Evolutionary conservation across 2,797 vertebrate species (phyloP), one percentile per base, ranked within the genome.

Genomic region (Sorex maritimensis): DNA sequence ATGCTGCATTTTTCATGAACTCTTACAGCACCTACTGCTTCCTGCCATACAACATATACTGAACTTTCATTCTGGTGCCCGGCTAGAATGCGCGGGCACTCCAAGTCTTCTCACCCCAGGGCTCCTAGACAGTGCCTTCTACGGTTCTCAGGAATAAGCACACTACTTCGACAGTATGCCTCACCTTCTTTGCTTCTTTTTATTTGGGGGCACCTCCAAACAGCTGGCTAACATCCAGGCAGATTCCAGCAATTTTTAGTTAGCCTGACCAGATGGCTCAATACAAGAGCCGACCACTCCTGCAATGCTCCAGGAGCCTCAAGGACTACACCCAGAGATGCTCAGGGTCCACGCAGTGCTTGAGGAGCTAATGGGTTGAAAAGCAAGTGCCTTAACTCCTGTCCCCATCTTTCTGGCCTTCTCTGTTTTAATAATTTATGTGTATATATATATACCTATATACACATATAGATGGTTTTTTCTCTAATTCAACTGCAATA

Each of bases 41-140:
- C 79, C 13, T 44, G 49, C 44, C 19, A 21, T 5, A 6, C 14
- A 26, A 15, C 26, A 0, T 0, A 9, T 5, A 2, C 1, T 13
- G 19, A 75, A 13, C 17, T 1, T 23, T 34, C 38, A 41, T 9
- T 15, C 21, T 61, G 0, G 2, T 82, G 21, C 38, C 11, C 4
- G 41, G 28, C 26, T 74, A 65, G 75, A 24, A 0, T 55, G 11
- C 14, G 12, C 89, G 13, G 9, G 2, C n/a, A 69, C 6, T 46
- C 9, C 34, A 58, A 30, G 23, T 34, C 19, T 44, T 19, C 49
- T 7, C 1, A 0, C 21, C 26, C n/a, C 0, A 26, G 4, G 5
- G 44, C n/a, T 73, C 14, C 68, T 6, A 4, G n/a, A 91, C 10
- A 13, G 26, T 63, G 19, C 82, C 41, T 83, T 82, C 71, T 67